Percentiles rank a stretch among this genome's conserved stretches.
These are phyloP conservation scores for Philopedon plagiatum DNA, from an alignment of 2,888 invertebrate genomes.

Conservation along the genomic window DNA sequence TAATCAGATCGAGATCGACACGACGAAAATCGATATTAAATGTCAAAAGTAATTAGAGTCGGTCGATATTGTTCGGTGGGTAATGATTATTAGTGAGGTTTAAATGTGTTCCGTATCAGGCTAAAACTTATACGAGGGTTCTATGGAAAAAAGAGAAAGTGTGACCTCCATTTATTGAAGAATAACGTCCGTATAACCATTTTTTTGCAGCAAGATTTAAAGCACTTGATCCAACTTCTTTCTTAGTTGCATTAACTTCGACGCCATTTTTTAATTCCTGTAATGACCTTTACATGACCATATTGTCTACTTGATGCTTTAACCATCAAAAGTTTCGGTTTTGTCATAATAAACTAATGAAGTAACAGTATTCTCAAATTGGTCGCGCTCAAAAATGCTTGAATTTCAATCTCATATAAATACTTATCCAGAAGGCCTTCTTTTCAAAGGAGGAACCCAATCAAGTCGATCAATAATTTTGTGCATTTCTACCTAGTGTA, in stretches of 20 bases:
- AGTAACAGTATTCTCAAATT: background rate
- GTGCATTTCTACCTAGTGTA: too few relatives aligned
- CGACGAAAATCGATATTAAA: conserved; percentile 56
- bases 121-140: background rate
- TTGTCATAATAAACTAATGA: background rate
- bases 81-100: conserved; percentile 12
- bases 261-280: background rate
- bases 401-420: background rate
- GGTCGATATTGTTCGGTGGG: conserved; percentile 41
- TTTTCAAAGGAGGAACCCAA: background rate
- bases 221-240: background rate
- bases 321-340: background rate
- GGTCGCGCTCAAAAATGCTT: background rate
- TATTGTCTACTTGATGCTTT: background rate
- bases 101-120: background rate
- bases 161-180: background rate
- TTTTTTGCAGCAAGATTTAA: background rate
- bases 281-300: background rate
- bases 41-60: conserved; percentile 56
- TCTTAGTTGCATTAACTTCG: background rate
- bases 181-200: background rate
- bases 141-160: too few relatives aligned
- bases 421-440: background rate
- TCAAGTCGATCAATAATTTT: background rate
- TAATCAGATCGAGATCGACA: conserved; percentile 48